Evolutionary conservation across 1,140 invertebrate species (phyloP).

Genomic region (Drosophila novamexicana): DNA sequence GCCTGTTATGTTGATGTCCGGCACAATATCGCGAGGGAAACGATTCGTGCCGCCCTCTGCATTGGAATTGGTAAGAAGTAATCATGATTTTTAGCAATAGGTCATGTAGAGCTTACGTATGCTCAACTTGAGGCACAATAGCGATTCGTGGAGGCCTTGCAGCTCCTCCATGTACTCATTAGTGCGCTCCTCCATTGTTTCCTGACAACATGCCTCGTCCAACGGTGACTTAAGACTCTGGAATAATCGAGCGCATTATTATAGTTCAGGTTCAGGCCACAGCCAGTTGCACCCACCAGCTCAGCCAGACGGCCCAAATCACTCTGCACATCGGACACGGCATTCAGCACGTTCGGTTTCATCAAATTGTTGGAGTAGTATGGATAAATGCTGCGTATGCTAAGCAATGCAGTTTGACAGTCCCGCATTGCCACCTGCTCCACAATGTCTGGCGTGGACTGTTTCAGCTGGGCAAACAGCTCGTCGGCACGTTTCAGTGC

Average conservation of each 20-base stretch:
- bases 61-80: neutral
- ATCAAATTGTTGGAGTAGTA: conserved; percentile 80
- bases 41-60: conserved; percentile 70
- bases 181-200: conserved; percentile 73
- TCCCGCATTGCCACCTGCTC: conserved; percentile 66
- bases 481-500: conserved; percentile 80
- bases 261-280: neutral
- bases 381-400: conserved; percentile 78
- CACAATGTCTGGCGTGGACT: conserved; percentile 61
- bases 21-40: conserved; percentile 69
- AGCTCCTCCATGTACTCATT: conserved; percentile 71
- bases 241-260: conserved; percentile 70
- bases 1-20: conserved; percentile 77
- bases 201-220: conserved; percentile 80
- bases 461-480: conserved; percentile 55
- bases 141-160: conserved; percentile 62
- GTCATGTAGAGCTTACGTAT: conserved; percentile 61
- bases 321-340: conserved; percentile 78
- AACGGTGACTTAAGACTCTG: conserved; percentile 67
- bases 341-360: conserved; percentile 77
- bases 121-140: conserved; percentile 62
- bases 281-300: conserved; percentile 44
- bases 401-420: conserved; percentile 65
- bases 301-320: conserved; percentile 70
- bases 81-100: accelerated